phyloP scores from a whole-genome alignment of 2,888 invertebrate species.

The Amphimallon solstitiale region DNA sequence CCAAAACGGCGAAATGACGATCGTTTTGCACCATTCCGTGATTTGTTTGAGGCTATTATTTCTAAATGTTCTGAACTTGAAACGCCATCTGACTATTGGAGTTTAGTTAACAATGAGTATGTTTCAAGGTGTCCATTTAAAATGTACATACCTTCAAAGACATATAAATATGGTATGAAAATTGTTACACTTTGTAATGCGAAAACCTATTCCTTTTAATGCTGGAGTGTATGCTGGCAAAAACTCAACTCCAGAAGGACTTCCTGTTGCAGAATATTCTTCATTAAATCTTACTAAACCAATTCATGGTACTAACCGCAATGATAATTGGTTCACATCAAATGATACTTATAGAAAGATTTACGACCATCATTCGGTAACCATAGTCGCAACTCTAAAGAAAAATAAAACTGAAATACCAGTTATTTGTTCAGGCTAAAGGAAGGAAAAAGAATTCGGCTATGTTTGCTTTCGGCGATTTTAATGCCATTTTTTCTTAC shows the following conservation, averaged over 20 bases:
- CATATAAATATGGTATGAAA: constrained; percentile 4
- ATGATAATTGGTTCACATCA: too few relatives aligned
- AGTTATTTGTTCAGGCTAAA: constrained; percentile 8
- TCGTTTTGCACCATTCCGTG: neutral
- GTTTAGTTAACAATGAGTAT: too few relatives aligned
- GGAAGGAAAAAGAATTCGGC: constrained; percentile 5
- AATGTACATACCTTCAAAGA: constrained; percentile 3
- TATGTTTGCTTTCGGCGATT: neutral
- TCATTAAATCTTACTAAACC: too few relatives aligned
- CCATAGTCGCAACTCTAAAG: constrained; percentile 8
- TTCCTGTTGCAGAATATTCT: too few relatives aligned
- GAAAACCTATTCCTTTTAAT: too few relatives aligned
- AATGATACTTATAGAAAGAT: neutral
- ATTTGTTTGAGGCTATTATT: too few relatives aligned
- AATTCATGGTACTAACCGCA: constrained; percentile 10
- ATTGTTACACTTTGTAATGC: neutral
- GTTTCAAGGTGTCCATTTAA: too few relatives aligned
- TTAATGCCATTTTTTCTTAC: too few relatives aligned
- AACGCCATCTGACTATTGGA: too few relatives aligned
- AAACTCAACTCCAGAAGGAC: too few relatives aligned
- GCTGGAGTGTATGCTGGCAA: neutral
- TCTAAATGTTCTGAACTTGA: too few relatives aligned
- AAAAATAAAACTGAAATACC: constrained; percentile 7
- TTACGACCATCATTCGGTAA: neutral
- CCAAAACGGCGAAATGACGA: neutral